These are phyloP conservation scores for Chorisops tibialis DNA, from an alignment of 2,888 invertebrate species.

Conservation along the genomic window DNA sequence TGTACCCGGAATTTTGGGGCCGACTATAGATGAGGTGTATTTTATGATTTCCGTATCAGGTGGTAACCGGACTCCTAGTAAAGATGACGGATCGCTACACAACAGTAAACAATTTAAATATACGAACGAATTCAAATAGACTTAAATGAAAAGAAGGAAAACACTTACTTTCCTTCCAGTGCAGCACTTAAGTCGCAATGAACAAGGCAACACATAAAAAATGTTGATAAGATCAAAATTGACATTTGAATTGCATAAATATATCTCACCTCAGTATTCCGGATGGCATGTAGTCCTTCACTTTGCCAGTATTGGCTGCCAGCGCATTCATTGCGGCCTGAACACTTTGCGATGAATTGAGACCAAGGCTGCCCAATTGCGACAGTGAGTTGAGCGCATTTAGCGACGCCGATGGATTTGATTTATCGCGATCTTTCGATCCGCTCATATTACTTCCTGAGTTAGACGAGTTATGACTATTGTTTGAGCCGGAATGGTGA, in stretches of 20 bases:
- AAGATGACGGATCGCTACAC: slow-evolving; percentile 73
- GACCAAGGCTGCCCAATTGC: slow-evolving; percentile 49
- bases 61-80: slow-evolving; percentile 78
- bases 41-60: slow-evolving; percentile 89
- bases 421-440: slow-evolving; percentile 46
- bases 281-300: slow-evolving; percentile 52
- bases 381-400: slow-evolving; percentile 51
- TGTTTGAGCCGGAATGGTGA: slow-evolving; percentile 26
- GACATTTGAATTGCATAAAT: background rate
- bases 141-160: slow-evolving; percentile 30
- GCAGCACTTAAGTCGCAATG: slow-evolving; percentile 57
- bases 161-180: slow-evolving; percentile 61
- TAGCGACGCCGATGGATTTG: slow-evolving; percentile 46
- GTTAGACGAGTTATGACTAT: slow-evolving; percentile 26
- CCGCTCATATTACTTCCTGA: slow-evolving; percentile 35
- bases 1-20: slow-evolving; percentile 80
- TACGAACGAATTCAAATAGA: slow-evolving; percentile 16
- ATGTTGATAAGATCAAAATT: background rate
- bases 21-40: slow-evolving; percentile 82
- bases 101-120: background rate
- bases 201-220: slow-evolving; percentile 29
- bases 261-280: slow-evolving; percentile 54
- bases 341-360: slow-evolving; percentile 52
- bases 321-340: slow-evolving; percentile 53
- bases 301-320: slow-evolving; percentile 46